A percentile compares a stretch with the other conserved stretches of the same genome.
phyloP scores from a whole-genome alignment of 2,888 invertebrate genomes.

The Hirtodrosophila duncani region DNA sequence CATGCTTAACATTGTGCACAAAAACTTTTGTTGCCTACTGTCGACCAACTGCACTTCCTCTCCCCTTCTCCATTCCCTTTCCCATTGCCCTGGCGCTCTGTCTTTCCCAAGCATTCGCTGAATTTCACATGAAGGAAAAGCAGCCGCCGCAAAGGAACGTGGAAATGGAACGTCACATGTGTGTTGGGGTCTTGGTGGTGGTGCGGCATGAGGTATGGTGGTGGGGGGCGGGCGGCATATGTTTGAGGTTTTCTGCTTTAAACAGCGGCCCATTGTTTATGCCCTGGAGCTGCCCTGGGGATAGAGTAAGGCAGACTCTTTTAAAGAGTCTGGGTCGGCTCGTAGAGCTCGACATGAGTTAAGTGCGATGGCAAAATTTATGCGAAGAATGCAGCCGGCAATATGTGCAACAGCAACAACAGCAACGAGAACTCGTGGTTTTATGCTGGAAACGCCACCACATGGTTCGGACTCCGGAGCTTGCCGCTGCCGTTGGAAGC shows the following conservation, averaged over 20 bases:
- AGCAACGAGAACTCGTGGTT: too few species aligned
- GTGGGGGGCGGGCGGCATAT: slow-evolving; percentile 17
- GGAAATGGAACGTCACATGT: slow-evolving; percentile 46
- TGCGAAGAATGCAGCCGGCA: slow-evolving; percentile 69
- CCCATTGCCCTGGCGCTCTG: not conserved
- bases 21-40: slow-evolving; percentile 48
- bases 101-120: slow-evolving; percentile 21
- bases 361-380: slow-evolving; percentile 70
- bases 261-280: slow-evolving; percentile 56
- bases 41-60: slow-evolving; percentile 1
- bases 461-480: slow-evolving; percentile 28
- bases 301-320: slow-evolving; percentile 48
- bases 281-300: slow-evolving; percentile 4
- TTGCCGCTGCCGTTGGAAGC: slow-evolving; percentile 14
- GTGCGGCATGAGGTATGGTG: slow-evolving; percentile 1
- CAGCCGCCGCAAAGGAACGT: slow-evolving; percentile 20
- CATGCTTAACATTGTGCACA: slow-evolving; percentile 29
- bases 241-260: slow-evolving; percentile 44
- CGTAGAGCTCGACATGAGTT: slow-evolving; percentile 55
- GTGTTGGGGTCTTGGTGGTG: slow-evolving; percentile 17
- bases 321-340: slow-evolving; percentile 45
- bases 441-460: slow-evolving; percentile 40
- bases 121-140: slow-evolving; percentile 56
- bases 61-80: not conserved
- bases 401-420: slow-evolving; percentile 55